Conservation (phyloP, 2,888 invertebrate genomes). For the Petrolisthes cinctipes region DNA sequence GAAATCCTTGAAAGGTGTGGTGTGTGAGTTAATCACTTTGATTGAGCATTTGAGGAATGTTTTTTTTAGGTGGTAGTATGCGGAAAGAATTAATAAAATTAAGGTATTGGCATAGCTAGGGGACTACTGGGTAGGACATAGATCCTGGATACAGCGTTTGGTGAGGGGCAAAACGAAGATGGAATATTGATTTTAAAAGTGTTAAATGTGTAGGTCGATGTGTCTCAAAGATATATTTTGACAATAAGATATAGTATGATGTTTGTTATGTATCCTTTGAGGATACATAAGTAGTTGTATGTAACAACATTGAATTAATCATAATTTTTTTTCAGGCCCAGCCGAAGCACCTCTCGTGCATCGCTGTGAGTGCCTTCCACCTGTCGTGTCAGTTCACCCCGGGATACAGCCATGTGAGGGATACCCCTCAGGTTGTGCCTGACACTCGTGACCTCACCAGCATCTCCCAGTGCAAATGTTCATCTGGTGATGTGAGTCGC, state of each 20-base stretch:
- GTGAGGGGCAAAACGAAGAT: too few relatives aligned
- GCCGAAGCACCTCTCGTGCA: conserved; percentile 88
- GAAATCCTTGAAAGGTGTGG: too few relatives aligned
- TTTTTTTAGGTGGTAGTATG: too few relatives aligned
- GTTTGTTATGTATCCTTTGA: too few relatives aligned
- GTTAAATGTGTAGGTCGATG: not conserved
- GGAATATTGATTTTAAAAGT: too few relatives aligned
- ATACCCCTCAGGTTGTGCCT: conserved; percentile 52
- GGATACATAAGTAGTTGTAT: not conserved
- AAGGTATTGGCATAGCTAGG: too few relatives aligned
- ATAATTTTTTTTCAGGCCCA: conserved; percentile 72
- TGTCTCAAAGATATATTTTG: not conserved
- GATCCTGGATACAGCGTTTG: too few relatives aligned
- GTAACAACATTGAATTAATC: too few relatives aligned
- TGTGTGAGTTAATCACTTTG: too few relatives aligned
- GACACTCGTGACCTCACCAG: conserved; percentile 58
- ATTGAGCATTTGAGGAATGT: too few relatives aligned
- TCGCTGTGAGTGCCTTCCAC: conserved; percentile 87
- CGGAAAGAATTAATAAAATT: too few relatives aligned
- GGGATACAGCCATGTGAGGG: conserved; percentile 70
- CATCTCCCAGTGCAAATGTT: conserved; percentile 64
- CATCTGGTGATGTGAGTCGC: conserved; percentile 84
- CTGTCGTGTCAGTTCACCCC: conserved; percentile 82
- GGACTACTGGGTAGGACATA: too few relatives aligned
- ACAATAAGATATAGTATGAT: not conserved